Conservation (phyloP, 2,888 invertebrate species). For the Andrena chrysosceles region DNA sequence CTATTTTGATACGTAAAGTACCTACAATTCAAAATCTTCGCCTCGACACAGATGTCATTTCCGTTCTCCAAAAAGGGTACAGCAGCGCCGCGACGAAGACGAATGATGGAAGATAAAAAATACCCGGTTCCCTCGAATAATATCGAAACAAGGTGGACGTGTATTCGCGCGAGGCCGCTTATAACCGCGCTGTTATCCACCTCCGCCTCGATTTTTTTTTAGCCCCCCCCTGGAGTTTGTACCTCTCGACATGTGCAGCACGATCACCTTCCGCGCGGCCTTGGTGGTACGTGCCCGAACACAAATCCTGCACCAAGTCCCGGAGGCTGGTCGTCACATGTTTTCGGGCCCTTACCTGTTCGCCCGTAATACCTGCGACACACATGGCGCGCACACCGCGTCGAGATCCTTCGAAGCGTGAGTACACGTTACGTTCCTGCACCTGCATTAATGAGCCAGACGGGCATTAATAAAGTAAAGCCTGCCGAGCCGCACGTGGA, state of each 20-base stretch:
- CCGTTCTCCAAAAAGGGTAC: background rate
- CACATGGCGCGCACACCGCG: conserved; percentile 72
- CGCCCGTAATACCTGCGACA: conserved; percentile 66
- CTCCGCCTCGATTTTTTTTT: conserved; percentile 51
- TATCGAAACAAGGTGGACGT: conserved; percentile 65
- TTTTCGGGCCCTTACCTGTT: conserved; percentile 74
- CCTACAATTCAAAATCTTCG: background rate
- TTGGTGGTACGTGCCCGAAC: conserved; percentile 71
- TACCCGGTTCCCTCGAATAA: conserved; percentile 48
- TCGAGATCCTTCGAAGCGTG: conserved; percentile 37
- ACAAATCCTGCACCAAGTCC: conserved; percentile 57
- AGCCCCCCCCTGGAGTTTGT: conserved; percentile 29
- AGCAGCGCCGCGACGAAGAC: conserved; percentile 37
- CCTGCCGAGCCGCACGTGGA: conserved; percentile 47
- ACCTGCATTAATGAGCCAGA: conserved; percentile 69
- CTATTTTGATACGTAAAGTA: background rate
- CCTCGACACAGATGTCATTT: conserved; percentile 1
- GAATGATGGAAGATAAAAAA: conserved; percentile 53
- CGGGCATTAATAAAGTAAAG: conserved; percentile 59
- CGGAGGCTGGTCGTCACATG: conserved; percentile 78
- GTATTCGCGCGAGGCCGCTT: conserved; percentile 52
- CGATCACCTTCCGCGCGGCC: conserved; percentile 71
- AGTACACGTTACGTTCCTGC: conserved; percentile 64
- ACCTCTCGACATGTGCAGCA: conserved; percentile 73
- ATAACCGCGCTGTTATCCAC: conserved; percentile 61